A percentile compares a stretch with the other conserved stretches of the same genome.
phyloP scores from a whole-genome alignment of 2,113 vertebrate species.

The Anser cygnoides region DNA sequence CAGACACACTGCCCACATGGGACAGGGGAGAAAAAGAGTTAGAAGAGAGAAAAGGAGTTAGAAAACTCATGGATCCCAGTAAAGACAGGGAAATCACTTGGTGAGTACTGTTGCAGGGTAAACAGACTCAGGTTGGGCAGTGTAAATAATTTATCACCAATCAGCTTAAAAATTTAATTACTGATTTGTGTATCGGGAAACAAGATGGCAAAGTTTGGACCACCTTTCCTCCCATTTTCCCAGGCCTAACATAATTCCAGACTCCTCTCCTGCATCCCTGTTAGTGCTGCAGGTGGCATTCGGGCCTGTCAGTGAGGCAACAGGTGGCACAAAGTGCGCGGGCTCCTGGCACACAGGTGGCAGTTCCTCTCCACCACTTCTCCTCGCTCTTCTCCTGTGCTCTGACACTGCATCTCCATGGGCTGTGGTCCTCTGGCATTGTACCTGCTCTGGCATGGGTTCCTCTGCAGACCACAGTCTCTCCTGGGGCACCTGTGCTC shows the following conservation, averaged over 20 bases:
- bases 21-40: background rate
- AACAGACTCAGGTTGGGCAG: background rate
- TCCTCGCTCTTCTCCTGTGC: background rate
- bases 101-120: background rate
- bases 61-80: fast-evolving
- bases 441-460: background rate
- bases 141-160: background rate
- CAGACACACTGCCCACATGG: too few species aligned
- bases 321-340: too few species aligned
- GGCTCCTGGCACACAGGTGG: background rate
- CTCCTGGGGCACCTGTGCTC: background rate
- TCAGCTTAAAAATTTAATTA: background rate
- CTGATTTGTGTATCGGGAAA: background rate
- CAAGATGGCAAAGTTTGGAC: background rate
- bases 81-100: background rate
- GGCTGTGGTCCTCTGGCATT: background rate
- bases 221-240: background rate
- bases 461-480: background rate
- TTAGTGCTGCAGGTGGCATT: background rate
- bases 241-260: background rate
- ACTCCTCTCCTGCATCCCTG: background rate
- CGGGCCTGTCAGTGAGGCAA: background rate
- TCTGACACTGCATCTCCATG: background rate
- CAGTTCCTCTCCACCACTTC: background rate
- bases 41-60: background rate